These are phyloP conservation scores for Tachysurus fulvidraco DNA, from an alignment of 2,113 vertebrate species.

Conservation along the genomic window DNA sequence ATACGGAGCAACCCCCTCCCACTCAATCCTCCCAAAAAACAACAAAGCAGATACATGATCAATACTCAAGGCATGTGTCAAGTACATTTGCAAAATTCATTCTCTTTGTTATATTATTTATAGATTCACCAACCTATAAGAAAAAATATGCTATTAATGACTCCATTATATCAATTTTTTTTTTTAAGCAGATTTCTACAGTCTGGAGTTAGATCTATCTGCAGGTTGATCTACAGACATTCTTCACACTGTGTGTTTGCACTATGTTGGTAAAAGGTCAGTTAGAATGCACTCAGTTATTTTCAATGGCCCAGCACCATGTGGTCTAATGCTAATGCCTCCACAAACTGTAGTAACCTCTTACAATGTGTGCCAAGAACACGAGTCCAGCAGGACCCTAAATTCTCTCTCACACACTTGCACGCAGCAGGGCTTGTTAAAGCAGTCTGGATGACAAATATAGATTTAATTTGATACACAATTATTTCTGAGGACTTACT, in stretches of 20 bases:
- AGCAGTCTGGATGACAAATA: slow-evolving; percentile 22
- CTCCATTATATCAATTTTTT: not conserved
- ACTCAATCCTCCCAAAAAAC: slow-evolving; percentile 22
- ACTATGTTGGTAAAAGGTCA: not conserved
- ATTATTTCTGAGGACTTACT: slow-evolving; percentile 15
- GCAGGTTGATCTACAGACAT: not conserved
- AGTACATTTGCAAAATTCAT: not conserved
- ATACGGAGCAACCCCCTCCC: slow-evolving; percentile 28
- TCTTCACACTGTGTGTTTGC: not conserved
- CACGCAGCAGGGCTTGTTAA: slow-evolving; percentile 19
- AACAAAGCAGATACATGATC: slow-evolving; percentile 42
- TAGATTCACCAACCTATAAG: slow-evolving; percentile 28
- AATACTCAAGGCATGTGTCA: slow-evolving; percentile 35
- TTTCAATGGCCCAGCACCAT: not conserved
- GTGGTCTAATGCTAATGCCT: slow-evolving; percentile 25
- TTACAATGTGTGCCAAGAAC: not conserved
- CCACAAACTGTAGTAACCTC: slow-evolving; percentile 16
- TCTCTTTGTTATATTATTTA: slow-evolving; percentile 36
- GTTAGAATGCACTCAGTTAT: not conserved
- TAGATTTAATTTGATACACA: slow-evolving; percentile 41
- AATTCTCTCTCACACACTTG: not conserved
- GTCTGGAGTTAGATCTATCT: slow-evolving; percentile 4
- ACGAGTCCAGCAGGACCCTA: not conserved
- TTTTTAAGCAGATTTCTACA: not conserved
- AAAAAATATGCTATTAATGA: not conserved